Percentiles rank a stretch among this genome's conserved stretches.
These are phyloP conservation scores for Hypena proboscidalis DNA, from an alignment of 2,888 invertebrate species.

Conservation along the genomic window DNA sequence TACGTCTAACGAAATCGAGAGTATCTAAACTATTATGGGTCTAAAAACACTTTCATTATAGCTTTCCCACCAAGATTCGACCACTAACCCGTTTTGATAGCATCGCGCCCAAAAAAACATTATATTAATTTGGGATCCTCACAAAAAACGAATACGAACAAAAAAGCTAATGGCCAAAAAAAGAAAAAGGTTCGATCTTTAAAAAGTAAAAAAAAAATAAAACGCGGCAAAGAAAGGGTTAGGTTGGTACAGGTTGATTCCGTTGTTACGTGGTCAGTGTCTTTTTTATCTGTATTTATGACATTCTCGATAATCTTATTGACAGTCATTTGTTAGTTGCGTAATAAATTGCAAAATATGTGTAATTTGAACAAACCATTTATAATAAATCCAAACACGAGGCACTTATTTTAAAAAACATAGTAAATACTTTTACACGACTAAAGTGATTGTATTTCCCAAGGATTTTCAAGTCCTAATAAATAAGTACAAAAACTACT, in stretches of 20 bases:
- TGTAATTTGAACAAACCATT: slow-evolving; percentile 9
- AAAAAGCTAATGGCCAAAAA: slow-evolving; percentile 83
- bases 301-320: slow-evolving; percentile 30
- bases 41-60: slow-evolving; percentile 80
- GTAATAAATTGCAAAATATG: slow-evolving; percentile 13
- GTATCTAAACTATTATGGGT: slow-evolving; percentile 62
- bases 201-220: slow-evolving; percentile 58
- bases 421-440: no score
- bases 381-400: slow-evolving; percentile 4
- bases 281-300: slow-evolving; percentile 35
- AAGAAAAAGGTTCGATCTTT: slow-evolving; percentile 73
- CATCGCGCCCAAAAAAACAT: slow-evolving; percentile 71
- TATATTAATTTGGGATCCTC: slow-evolving; percentile 84
- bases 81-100: slow-evolving; percentile 69
- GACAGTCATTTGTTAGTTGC: slow-evolving; percentile 20
- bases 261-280: slow-evolving; percentile 43
- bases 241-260: slow-evolving; percentile 67
- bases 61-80: slow-evolving; percentile 70
- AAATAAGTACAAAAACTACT: no score
- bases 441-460: no score
- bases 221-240: slow-evolving; percentile 74
- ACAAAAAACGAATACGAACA: slow-evolving; percentile 81
- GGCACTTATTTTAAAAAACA: no score
- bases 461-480: no score
- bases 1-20: slow-evolving; percentile 70